Conservation (phyloP, 2,113 vertebrate species). For the Heterotis niloticus region DNA sequence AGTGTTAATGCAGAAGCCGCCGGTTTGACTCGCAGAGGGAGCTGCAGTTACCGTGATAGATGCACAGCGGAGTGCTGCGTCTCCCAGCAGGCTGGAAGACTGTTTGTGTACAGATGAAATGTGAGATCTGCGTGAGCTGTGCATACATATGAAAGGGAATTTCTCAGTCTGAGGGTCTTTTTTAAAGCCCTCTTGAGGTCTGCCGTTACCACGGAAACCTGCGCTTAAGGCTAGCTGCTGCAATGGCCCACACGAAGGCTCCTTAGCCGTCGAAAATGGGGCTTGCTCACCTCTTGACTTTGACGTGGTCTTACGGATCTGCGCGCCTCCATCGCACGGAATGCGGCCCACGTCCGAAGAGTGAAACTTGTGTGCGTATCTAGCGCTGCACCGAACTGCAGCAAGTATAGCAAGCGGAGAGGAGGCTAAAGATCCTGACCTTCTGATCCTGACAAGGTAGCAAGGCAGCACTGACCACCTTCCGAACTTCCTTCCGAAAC, state of each 20-base stretch:
- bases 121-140: not conserved
- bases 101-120: not conserved
- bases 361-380: too few species aligned
- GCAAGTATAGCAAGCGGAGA: too few species aligned
- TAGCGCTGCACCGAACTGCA: too few species aligned
- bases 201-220: conserved; percentile 55
- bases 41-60: not conserved
- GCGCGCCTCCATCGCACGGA: too few species aligned
- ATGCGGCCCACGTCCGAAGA: too few species aligned
- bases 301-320: too few species aligned
- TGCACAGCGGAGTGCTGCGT: not conserved
- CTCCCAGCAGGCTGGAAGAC: not conserved
- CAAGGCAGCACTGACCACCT: too few species aligned
- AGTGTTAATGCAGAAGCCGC: too few species aligned
- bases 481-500: too few species aligned
- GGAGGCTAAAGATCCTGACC: too few species aligned
- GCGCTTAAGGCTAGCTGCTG: conserved; percentile 15
- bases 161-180: conserved; percentile 34
- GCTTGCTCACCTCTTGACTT: conserved; percentile 16
- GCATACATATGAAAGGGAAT: not conserved
- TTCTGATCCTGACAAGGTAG: too few species aligned
- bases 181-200: conserved; percentile 26
- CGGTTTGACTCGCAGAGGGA: too few species aligned
- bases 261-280: conserved; percentile 19
- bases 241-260: not conserved